Conservation (phyloP, 2,113 vertebrate species). For the Grantiella picta region DNA sequence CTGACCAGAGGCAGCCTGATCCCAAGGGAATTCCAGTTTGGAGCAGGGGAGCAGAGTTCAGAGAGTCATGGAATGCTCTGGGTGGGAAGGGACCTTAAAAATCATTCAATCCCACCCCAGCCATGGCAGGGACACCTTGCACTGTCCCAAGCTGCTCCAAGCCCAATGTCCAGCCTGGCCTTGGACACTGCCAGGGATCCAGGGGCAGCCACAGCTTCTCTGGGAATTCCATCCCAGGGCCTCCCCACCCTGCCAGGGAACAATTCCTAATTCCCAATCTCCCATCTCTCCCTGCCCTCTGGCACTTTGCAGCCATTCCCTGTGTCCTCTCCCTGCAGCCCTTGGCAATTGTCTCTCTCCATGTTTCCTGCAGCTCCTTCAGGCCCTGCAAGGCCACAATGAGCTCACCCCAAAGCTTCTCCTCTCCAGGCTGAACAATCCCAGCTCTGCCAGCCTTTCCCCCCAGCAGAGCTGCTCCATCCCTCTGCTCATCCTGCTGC, state of each 20-base stretch:
- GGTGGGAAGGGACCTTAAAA: fast-evolving
- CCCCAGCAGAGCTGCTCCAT: neutral
- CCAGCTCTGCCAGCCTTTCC: neutral
- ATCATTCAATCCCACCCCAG: fast-evolving
- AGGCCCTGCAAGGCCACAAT: neutral
- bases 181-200: neutral
- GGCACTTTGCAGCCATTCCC: neutral
- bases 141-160: neutral
- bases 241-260: neutral
- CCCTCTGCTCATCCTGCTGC: neutral
- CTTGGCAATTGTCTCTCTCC: neutral
- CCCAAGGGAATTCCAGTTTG: neutral
- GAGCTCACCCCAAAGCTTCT: neutral
- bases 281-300: neutral
- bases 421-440: neutral
- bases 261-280: fast-evolving
- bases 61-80: neutral
- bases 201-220: neutral
- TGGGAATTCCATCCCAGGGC: fast-evolving
- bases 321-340: fast-evolving
- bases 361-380: neutral
- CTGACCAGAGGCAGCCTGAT: neutral
- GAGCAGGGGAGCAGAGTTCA: fast-evolving
- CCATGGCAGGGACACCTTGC: neutral
- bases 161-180: neutral